Conservation (phyloP, 2,797 vertebrate species). For the Acipenser ruthenus region DNA sequence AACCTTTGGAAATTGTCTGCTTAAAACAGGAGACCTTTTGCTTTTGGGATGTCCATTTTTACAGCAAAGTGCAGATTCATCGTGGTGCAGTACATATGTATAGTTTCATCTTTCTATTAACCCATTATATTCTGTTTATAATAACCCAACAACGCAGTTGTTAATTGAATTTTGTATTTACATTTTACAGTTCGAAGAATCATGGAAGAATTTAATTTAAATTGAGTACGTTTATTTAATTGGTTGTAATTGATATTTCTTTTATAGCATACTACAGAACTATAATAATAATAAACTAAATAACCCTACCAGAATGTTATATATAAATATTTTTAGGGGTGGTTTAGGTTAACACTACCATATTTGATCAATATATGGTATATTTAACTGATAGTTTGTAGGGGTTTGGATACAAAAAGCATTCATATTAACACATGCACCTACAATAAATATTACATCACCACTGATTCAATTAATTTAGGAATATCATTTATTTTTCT, state of each 20-base stretch:
- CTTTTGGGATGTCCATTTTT: slow-evolving; percentile 51
- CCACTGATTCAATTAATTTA: too few relatives aligned
- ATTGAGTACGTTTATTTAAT: slow-evolving; percentile 50
- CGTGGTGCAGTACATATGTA: slow-evolving; percentile 64
- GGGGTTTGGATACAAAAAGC: too few relatives aligned
- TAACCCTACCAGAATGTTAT: too few relatives aligned
- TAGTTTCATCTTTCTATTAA: slow-evolving; percentile 47
- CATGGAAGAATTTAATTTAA: slow-evolving; percentile 48
- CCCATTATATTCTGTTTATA: slow-evolving; percentile 55
- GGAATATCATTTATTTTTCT: too few relatives aligned
- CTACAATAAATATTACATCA: too few relatives aligned
- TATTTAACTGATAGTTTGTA: too few relatives aligned
- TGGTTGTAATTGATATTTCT: slow-evolving; percentile 78
- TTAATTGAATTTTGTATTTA: slow-evolving; percentile 54
- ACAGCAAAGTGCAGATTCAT: slow-evolving; percentile 53
- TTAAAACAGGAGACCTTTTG: slow-evolving; percentile 59
- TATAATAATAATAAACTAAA: slow-evolving; percentile 36
- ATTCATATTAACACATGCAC: too few relatives aligned
- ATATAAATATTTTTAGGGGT: too few relatives aligned
- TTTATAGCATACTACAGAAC: slow-evolving; percentile 67
- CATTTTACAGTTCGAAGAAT: slow-evolving; percentile 43
- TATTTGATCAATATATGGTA: too few relatives aligned
- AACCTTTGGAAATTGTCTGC: slow-evolving; percentile 58
- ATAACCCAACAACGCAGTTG: slow-evolving; percentile 38
- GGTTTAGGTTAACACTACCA: too few relatives aligned